phyloP scores from a whole-genome alignment of 1,140 invertebrate species.

The Drosophila biarmipes region DNA sequence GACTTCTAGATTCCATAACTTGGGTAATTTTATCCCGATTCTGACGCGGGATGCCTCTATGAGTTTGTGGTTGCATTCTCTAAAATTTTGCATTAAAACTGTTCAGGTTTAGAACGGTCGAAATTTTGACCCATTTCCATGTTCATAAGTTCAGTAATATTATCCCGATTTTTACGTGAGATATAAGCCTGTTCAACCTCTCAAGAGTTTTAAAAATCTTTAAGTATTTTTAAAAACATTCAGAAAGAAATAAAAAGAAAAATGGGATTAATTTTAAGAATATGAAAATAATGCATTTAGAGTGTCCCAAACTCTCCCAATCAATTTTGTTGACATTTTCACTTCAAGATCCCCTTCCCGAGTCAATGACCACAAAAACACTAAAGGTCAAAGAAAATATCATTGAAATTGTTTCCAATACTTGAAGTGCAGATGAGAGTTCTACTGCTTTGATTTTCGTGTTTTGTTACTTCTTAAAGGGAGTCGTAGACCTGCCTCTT shows the following conservation, averaged over 20 bases:
- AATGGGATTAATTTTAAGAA: neutral
- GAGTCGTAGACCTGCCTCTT: neutral
- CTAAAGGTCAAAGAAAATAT: constrained; percentile 28
- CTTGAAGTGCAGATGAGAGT: constrained; percentile 33
- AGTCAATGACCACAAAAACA: constrained; percentile 48
- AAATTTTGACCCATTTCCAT: no score
- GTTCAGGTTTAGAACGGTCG: no score
- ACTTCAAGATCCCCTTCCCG: constrained; percentile 38
- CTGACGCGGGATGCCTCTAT: no score
- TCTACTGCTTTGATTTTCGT: constrained; percentile 3
- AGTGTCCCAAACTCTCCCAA: constrained; percentile 5
- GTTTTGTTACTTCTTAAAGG: constrained; percentile 13
- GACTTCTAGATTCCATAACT: no score
- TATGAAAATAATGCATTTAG: neutral
- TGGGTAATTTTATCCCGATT: no score
- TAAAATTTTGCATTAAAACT: no score
- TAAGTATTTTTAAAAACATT: neutral
- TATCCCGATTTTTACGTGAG: no score
- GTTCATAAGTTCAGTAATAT: no score
- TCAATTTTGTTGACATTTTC: constrained; percentile 68
- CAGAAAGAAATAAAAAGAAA: neutral
- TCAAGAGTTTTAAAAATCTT: no score
- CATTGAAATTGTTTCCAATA: constrained; percentile 49
- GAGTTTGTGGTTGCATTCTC: no score
- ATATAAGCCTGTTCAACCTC: no score